Conservation (phyloP, 2,888 invertebrate species). For the Perdita meconis region DNA sequence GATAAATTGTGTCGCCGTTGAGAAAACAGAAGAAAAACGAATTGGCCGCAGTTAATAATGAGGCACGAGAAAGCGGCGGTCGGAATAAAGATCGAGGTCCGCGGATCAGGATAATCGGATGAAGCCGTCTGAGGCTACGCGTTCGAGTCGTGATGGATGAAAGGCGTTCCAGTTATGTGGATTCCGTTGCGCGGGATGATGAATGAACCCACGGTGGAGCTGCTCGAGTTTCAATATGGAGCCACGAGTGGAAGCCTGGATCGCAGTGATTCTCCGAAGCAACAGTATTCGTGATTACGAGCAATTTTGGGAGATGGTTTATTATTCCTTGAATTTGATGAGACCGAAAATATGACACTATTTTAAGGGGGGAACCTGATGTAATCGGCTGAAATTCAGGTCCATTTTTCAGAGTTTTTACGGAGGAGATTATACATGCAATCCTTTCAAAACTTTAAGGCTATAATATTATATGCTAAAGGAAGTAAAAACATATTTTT, state of each 20-base stretch:
- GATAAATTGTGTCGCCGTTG: neutral
- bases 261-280: slow-evolving; percentile 29
- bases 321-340: too few relatives aligned
- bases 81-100: slow-evolving; percentile 39
- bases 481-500: too few relatives aligned
- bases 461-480: too few relatives aligned
- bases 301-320: neutral
- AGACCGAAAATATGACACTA: too few relatives aligned
- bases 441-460: too few relatives aligned
- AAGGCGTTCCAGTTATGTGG: slow-evolving; percentile 72
- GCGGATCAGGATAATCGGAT: slow-evolving; percentile 64
- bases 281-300: slow-evolving; percentile 1
- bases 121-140: slow-evolving; percentile 58
- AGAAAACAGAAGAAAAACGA: neutral
- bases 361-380: too few relatives aligned
- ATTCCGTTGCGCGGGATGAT: slow-evolving; percentile 69
- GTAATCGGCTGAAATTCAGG: too few relatives aligned
- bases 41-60: slow-evolving; percentile 10
- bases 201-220: slow-evolving; percentile 64
- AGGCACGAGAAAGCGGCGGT: neutral
- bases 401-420: too few relatives aligned
- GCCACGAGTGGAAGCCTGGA: slow-evolving; percentile 26
- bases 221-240: slow-evolving; percentile 58
- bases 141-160: slow-evolving; percentile 64
- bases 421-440: too few relatives aligned